Evolutionary conservation across 2,888 invertebrate genomes (phyloP), one percentile per base, ranked within the genome.

Genomic region (Dusona sp.): DNA sequence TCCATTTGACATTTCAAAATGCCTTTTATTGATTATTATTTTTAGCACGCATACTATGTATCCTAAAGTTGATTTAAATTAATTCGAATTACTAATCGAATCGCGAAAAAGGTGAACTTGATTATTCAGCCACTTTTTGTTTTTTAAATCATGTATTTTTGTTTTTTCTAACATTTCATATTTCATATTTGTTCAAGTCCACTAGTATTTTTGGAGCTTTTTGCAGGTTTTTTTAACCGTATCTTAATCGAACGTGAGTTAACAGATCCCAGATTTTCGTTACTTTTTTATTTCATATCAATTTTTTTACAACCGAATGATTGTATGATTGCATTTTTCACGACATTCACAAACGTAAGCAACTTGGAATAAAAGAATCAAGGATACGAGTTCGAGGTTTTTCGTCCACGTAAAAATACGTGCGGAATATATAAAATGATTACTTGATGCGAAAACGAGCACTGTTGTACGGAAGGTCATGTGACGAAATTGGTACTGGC

Each of bases 341-440:
- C 29, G 61, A 29, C 29, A 61, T 61, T 29, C 29, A 29, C 7
- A 29, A 61, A 29, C 61, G 7, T 29, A 16, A 29, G 29, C 6
- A 29, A 29, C 29, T 16, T 29, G 29, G 4, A 29, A 29, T 61
- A 16, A 61, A 61, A 61, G 61, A 61, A 61, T 61, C 61, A 61
- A 61, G 29, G 61, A 61, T 61, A 29, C 29, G 61, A 61, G 61
- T 25, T 61, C 61, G 61, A 61, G 61, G 61, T 29, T 61, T 29
- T 61, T 61, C 61, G 25, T 61, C 29, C 2, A 29, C 61, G 29
- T 29, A 1, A 25, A 61, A 61, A 61, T 61, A 61, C 61, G 61
- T 61, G 61, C 29, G 29, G 61, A 61, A 61, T 61, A 16, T 61
- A 29, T 61, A 29, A 61, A 61, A 61, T 61, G 29, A 61, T 16